Evolutionary conservation across 2,888 invertebrate species (phyloP).

Genomic region (Prosapia bicincta): DNA sequence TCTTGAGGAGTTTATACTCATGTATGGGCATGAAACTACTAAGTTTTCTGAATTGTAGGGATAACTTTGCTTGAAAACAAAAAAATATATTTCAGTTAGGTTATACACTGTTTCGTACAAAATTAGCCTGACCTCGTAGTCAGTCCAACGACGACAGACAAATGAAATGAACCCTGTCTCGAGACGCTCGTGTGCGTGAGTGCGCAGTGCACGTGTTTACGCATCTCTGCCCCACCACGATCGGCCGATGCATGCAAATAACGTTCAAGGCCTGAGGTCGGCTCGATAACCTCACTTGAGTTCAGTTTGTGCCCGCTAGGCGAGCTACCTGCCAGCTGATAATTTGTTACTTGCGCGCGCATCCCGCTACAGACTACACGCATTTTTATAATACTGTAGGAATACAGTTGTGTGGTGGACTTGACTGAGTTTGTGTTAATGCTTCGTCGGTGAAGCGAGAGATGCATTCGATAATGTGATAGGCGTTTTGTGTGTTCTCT

Average conservation of each 20-base stretch:
- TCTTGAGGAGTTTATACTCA: no score
- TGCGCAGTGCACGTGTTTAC: background rate
- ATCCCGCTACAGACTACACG: background rate
- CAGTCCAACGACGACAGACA: background rate
- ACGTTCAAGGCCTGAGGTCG: constrained; percentile 16
- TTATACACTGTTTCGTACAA: background rate
- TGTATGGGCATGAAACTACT: no score
- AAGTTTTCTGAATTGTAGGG: no score
- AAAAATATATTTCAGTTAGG: no score
- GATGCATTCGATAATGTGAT: background rate
- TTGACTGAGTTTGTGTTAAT: background rate
- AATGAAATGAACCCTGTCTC: background rate
- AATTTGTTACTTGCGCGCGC: background rate
- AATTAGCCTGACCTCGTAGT: background rate
- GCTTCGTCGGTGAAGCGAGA: no score
- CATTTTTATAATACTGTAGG: background rate
- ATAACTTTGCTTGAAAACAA: no score
- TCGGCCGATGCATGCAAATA: constrained; percentile 22
- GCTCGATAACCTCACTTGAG: constrained; percentile 30
- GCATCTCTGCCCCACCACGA: background rate
- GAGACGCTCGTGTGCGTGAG: background rate
- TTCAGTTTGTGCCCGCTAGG: constrained; percentile 34
- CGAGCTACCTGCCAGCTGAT: constrained; percentile 9
- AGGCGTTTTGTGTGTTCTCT: background rate
- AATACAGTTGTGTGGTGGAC: background rate